A percentile compares a stretch with the other conserved stretches of the same genome.
Evolutionary conservation across 2,113 vertebrate species (phyloP).

Genomic region (Crotalus helleri): DNA sequence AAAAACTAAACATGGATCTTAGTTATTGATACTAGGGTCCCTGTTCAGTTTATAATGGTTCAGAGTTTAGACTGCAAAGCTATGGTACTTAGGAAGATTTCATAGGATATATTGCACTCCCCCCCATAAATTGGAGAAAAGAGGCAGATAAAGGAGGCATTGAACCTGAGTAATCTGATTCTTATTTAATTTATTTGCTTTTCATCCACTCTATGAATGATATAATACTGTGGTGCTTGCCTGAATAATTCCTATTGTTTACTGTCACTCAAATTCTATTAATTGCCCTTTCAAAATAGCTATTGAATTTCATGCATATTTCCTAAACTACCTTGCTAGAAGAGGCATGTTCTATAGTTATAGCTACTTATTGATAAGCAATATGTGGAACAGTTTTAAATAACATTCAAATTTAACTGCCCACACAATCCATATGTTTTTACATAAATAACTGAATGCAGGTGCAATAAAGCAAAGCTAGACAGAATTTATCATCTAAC

Average conservation of each 20-base stretch:
- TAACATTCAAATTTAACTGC: slow-evolving; percentile 42
- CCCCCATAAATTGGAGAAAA: neutral
- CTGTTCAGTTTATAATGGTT: neutral
- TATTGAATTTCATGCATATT: slow-evolving; percentile 9
- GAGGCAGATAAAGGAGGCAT: neutral
- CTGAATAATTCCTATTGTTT: neutral
- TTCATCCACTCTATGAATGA: neutral
- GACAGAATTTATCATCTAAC: slow-evolving; percentile 39
- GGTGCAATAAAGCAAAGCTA: slow-evolving; percentile 44
- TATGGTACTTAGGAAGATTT: neutral
- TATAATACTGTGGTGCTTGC: neutral
- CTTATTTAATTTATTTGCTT: neutral
- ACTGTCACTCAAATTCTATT: neutral
- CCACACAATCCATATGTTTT: slow-evolving; percentile 32
- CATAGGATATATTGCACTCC: neutral
- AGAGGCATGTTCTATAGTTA: slow-evolving; percentile 10
- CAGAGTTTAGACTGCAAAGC: neutral
- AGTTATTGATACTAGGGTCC: neutral
- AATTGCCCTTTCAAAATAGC: neutral
- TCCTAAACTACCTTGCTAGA: slow-evolving; percentile 6
- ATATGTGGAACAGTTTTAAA: slow-evolving; percentile 10
- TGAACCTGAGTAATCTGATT: neutral
- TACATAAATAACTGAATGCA: slow-evolving; percentile 44
- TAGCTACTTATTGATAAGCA: slow-evolving; percentile 8
- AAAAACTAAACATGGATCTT: neutral